Evolutionary conservation across 1,140 invertebrate species (phyloP).

Genomic region (Mizuhopecten yessoensis): DNA sequence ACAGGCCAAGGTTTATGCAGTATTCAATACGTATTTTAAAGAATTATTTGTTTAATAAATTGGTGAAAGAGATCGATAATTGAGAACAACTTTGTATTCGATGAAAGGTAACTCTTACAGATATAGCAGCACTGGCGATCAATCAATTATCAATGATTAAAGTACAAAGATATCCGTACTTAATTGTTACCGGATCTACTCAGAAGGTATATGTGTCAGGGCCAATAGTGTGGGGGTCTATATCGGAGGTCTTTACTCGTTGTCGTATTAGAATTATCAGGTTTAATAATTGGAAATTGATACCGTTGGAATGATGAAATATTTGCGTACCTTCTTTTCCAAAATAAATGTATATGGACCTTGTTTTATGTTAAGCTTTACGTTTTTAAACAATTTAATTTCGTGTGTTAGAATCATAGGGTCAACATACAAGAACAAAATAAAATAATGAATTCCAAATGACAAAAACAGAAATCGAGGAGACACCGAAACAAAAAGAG

Average conservation of each 20-base stretch:
- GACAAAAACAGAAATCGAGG: too few species aligned
- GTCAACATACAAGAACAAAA: too few species aligned
- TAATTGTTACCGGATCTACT: not conserved
- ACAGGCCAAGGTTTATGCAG: not conserved
- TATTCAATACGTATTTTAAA: not conserved
- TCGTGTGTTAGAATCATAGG: too few species aligned
- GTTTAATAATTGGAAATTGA: too few species aligned
- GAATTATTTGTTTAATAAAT: constrained; percentile 20
- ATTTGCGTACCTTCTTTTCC: too few species aligned
- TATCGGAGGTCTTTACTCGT: not conserved
- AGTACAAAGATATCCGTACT: not conserved
- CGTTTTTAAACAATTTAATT: too few species aligned
- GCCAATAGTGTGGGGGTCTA: not conserved
- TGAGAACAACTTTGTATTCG: not conserved
- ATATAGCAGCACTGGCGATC: not conserved
- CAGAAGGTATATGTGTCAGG: not conserved
- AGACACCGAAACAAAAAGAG: too few species aligned
- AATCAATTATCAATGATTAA: not conserved
- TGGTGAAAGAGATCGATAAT: constrained; percentile 10
- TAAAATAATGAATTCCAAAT: too few species aligned
- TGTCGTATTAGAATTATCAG: too few species aligned
- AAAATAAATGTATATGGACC: too few species aligned
- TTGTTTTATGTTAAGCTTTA: too few species aligned
- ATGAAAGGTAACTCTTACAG: not conserved
- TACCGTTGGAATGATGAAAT: too few species aligned